Base-by-base conservation (phyloP, 1,140 invertebrate genomes). In the Trachymyrmex cornetzi region DNA sequence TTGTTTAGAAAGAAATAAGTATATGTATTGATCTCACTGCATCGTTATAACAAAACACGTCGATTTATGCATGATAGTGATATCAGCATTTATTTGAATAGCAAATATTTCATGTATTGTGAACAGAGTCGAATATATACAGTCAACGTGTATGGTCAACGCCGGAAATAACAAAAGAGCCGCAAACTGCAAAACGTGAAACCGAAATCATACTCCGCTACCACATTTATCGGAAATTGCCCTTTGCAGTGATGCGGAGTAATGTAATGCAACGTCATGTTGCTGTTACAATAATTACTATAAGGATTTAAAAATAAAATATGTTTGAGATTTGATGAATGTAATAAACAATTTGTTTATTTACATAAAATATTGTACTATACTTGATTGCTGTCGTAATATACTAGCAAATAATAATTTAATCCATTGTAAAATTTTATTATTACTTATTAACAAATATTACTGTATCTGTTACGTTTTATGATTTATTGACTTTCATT, bases 91-190 rank as follows among this genome's bases (percentile, higher is more conserved):
- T 30, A n/a, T 81, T 81, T 14, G 38, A 44, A 19, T 66, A n/a
- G 30, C 50, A 81, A 81, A 81, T 74, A 74, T 80, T 44, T 63
- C 57, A 14, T 63, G 2, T 66, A 50, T 77, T 50, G 77, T n/a
- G 34, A 64, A 53, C 4, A 74, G 48, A 27, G 22, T 66, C 59
- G 50, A 44, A 72, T 57, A 48, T 19, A 61, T n/a, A n/a, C n/a
- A n/a, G n/a, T n/a, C n/a, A n/a, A n/a, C n/a, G 48, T 69, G 7
- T 57, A 48, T 48, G n/a, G n/a, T 44, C 27, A 14, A 44, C 6
- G 34, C 27, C 80, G 86, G 86, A 87, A 87, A 85, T 85, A 87
- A 87, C 86, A 69, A 87, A 87, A 87, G 67, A 50, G 59, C 80
- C 80, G n/a, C 80, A 75, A 84, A 74, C 80, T 84, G 69, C 67